phyloP scores from a whole-genome alignment of 2,797 vertebrate genomes.

The Okamejei kenojei region DNA sequence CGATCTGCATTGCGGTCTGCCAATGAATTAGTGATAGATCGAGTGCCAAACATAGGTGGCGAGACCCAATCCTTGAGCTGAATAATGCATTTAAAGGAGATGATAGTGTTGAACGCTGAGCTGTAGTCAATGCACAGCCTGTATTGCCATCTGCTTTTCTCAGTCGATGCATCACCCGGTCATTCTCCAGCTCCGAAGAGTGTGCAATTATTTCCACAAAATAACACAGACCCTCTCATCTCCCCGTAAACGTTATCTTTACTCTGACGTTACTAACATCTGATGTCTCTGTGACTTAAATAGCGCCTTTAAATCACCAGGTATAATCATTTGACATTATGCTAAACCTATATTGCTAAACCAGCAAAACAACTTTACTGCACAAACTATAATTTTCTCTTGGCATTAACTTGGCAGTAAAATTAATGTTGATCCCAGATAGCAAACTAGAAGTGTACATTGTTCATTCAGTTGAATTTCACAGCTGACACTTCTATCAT shows the following conservation, averaged over 20 bases:
- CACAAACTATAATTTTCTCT: not conserved
- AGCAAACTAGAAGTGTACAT: not conserved
- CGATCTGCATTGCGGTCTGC: too few relatives aligned
- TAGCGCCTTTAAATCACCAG: not conserved
- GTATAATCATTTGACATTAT: not conserved
- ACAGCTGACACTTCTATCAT: not conserved
- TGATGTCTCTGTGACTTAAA: not conserved
- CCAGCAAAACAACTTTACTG: not conserved
- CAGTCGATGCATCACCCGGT: not conserved
- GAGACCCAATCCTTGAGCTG: too few relatives aligned
- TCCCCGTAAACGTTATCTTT: not conserved
- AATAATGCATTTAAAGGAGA: too few relatives aligned
- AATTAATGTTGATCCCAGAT: not conserved
- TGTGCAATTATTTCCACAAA: not conserved
- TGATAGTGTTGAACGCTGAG: too few relatives aligned
- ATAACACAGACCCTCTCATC: not conserved
- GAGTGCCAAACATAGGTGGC: too few relatives aligned
- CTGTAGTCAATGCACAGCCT: too few relatives aligned
- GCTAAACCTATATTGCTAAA: constrained; percentile 4
- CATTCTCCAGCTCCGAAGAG: not conserved
- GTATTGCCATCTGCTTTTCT: not conserved
- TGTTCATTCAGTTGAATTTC: constrained; percentile 3
- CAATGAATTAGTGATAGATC: too few relatives aligned
- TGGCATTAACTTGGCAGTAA: constrained; percentile 2
- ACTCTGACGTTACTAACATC: not conserved